A percentile compares a stretch with the other conserved stretches of the same genome.
Conservation (phyloP, 1,140 invertebrate species). For the Gonatopus flavifemur region DNA sequence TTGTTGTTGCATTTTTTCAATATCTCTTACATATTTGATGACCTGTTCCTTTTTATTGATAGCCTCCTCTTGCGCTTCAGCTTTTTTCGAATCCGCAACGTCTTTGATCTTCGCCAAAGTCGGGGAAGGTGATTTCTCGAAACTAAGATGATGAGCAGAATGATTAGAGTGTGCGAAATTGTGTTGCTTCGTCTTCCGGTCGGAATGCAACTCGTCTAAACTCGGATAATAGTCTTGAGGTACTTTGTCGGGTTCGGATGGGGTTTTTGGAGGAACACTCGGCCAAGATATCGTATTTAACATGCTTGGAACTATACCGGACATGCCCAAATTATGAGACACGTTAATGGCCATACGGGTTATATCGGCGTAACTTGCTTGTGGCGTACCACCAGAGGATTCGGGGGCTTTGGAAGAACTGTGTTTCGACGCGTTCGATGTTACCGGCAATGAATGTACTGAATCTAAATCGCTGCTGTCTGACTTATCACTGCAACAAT, state of each 20-base stretch:
- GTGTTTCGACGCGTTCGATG: slow-evolving; percentile 56
- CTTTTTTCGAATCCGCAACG: slow-evolving; percentile 41
- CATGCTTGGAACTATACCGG: slow-evolving; percentile 38
- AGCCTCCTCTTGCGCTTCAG: slow-evolving; percentile 46
- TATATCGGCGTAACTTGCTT: slow-evolving; percentile 75
- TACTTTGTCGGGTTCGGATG: slow-evolving; percentile 42
- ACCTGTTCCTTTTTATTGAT: slow-evolving; percentile 50
- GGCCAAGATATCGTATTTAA: slow-evolving; percentile 43
- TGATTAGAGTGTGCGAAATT: slow-evolving; percentile 38
- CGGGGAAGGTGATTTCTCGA: slow-evolving; percentile 47
- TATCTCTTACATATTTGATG: slow-evolving; percentile 50
- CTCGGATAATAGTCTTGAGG: slow-evolving; percentile 53
- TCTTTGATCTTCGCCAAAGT: slow-evolving; percentile 44
- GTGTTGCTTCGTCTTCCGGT: slow-evolving; percentile 41
- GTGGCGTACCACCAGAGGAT: slow-evolving; percentile 60
- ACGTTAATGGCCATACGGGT: slow-evolving; percentile 63
- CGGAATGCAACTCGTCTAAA: slow-evolving; percentile 48
- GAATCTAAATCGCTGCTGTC: slow-evolving; percentile 75
- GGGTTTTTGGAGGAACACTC: slow-evolving; percentile 38
- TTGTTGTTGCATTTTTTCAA: slow-evolving; percentile 45
- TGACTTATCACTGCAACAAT: slow-evolving; percentile 64
- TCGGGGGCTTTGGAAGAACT: slow-evolving; percentile 45
- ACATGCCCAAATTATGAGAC: slow-evolving; percentile 42
- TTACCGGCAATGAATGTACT: slow-evolving; percentile 71
- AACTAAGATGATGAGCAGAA: slow-evolving; percentile 30